Percentiles rank a stretch among this genome's conserved stretches.
Evolutionary conservation across 2,113 vertebrate genomes (phyloP).

Genomic region (Scolopax mira): DNA sequence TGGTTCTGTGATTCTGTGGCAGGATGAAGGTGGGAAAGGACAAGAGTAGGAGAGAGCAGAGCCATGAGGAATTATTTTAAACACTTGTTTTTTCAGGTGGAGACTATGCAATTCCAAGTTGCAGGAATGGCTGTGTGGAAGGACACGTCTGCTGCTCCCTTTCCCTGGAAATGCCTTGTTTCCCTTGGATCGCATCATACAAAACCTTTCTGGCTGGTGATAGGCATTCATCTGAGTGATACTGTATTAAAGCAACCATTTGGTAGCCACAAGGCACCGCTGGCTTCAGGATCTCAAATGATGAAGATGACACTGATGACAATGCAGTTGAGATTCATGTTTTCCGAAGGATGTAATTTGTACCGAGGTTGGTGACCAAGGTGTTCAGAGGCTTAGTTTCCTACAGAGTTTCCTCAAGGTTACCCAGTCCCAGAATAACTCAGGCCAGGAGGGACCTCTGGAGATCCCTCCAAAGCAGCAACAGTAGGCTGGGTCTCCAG

Average conservation of each 20-base stretch:
- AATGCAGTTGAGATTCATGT: neutral
- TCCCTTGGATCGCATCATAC: neutral
- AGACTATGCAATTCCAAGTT: neutral
- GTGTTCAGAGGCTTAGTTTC: neutral
- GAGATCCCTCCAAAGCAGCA: neutral
- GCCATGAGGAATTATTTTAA: neutral
- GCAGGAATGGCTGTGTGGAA: neutral
- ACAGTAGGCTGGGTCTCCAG: neutral
- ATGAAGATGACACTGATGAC: neutral
- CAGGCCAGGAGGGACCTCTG: neutral
- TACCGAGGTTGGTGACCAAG: accelerated
- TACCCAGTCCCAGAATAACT: accelerated
- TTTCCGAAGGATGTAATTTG: neutral
- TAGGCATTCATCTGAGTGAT: neutral
- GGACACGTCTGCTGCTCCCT: neutral
- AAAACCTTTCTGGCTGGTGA: neutral
- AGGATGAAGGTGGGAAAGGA: neutral
- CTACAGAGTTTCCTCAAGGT: neutral
- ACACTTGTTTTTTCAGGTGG: neutral
- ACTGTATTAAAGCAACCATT: neutral
- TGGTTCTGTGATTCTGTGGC: too few relatives aligned
- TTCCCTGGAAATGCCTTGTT: neutral
- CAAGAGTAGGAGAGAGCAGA: neutral
- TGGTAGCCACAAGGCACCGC: neutral
- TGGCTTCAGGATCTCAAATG: neutral